These are phyloP conservation scores for Hyles euphorbiae DNA, from an alignment of 1,140 invertebrate genomes.

Conservation along the genomic window DNA sequence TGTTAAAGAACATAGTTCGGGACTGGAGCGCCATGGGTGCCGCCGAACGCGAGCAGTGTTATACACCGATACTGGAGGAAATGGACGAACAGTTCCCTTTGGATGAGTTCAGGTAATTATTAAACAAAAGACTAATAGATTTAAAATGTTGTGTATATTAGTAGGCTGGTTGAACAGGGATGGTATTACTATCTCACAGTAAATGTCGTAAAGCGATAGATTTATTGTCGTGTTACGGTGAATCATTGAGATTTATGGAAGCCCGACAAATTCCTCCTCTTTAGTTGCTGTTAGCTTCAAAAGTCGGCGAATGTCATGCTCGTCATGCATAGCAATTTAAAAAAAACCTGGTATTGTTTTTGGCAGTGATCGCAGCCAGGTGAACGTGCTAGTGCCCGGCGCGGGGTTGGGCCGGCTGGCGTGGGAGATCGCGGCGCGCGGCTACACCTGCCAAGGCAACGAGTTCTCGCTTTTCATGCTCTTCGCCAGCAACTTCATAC, in stretches of 20 bases:
- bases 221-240: no score
- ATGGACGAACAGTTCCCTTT: slow-evolving; percentile 85
- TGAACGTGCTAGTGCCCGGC: slow-evolving; percentile 94
- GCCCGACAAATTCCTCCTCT: no score
- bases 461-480: slow-evolving; percentile 99
- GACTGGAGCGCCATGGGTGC: slow-evolving; percentile 95
- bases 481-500: slow-evolving; percentile 95
- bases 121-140: background rate
- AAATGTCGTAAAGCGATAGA: no score
- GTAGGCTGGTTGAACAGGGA: no score
- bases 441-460: slow-evolving; percentile 96
- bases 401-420: slow-evolving; percentile 95
- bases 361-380: slow-evolving; percentile 66
- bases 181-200: no score
- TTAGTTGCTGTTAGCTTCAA: no score
- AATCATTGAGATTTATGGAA: no score
- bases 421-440: slow-evolving; percentile 92
- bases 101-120: slow-evolving; percentile 53
- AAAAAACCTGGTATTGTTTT: background rate
- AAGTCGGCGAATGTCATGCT: background rate
- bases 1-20: slow-evolving; percentile 95
- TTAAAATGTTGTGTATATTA: no score
- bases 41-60: slow-evolving; percentile 90
- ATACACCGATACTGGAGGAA: slow-evolving; percentile 93
- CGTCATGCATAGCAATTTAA: background rate